Evolutionary conservation across 2,888 invertebrate genomes (phyloP).

Genomic region (Sesamia inferens): DNA sequence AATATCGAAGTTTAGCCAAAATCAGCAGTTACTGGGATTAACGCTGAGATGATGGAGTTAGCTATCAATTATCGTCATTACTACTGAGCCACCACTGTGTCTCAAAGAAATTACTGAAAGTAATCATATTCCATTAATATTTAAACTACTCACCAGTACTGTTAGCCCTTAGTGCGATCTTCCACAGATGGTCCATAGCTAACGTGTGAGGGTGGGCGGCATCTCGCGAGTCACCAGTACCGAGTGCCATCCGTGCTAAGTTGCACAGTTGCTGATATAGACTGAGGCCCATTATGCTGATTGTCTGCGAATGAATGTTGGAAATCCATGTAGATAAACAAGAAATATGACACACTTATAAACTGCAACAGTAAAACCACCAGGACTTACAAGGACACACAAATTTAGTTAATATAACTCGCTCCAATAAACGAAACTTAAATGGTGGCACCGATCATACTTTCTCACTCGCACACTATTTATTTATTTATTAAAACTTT

Average conservation of each 20-base stretch:
- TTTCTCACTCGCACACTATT: too few relatives aligned
- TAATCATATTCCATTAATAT: background rate
- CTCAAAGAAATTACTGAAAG: background rate
- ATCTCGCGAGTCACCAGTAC: constrained; percentile 90
- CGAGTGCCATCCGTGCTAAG: constrained; percentile 95
- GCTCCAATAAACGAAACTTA: too few relatives aligned
- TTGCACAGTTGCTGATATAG: constrained; percentile 97
- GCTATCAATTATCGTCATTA: too few relatives aligned
- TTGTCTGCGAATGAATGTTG: constrained; percentile 85
- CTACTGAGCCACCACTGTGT: too few relatives aligned
- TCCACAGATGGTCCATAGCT: constrained; percentile 98
- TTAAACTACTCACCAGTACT: constrained; percentile 91
- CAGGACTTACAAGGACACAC: background rate
- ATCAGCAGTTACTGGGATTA: too few relatives aligned
- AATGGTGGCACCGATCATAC: too few relatives aligned
- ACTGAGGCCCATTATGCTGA: constrained; percentile 97
- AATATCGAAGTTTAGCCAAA: too few relatives aligned
- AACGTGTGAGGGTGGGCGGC: constrained; percentile 90
- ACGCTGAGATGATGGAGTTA: too few relatives aligned
- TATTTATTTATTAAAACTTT: too few relatives aligned
- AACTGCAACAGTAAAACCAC: background rate
- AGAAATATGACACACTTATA: background rate
- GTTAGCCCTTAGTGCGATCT: constrained; percentile 96
- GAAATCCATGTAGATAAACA: background rate
- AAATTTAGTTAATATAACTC: background rate